Base-by-base conservation (phyloP, 1,140 invertebrate genomes). In the Campoletis sonorensis region DNA sequence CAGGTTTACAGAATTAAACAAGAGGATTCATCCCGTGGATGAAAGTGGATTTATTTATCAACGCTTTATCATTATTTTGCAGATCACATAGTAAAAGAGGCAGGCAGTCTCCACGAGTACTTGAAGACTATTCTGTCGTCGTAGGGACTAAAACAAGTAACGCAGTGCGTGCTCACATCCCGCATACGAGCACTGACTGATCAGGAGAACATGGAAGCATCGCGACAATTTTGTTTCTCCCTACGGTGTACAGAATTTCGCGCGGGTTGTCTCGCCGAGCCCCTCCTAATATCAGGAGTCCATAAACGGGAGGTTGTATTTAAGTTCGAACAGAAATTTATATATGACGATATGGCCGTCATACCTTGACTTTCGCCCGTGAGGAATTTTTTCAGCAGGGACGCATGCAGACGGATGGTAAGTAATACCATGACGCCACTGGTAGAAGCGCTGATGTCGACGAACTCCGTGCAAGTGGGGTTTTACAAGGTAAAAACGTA, bases 321-420 rank as follows among this genome's bases (percentile, higher is more conserved):
- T 26, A 4, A 23, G 23, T 30, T 80, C 73, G 61, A 71, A 27
- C 33, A 18, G 30, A 21, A 45, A 45, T 45, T 45, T 45, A 33
- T 77, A 81, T 83, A 81, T 87, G 85, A 82, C 86, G 83, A 87
- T 88, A 87, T 88, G 11, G 88, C 87, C 87, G 87, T 91, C 87
- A 89, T 90, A 88, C 88, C 89, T 89, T 90, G 90, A 91, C 90
- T 91, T 90, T 91, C 90, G 91, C 89, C 90, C 90, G 89, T 90
- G 90, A 92, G 90, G 91, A 92, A 92, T 91, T 92, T 92, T 92
- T 91, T 91, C 90, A 92, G 90, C 90, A 92, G 91, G 91, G 90
- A 91, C 90, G 90, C 91, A 92, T 92, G 89, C 82, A 80, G 85
- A 76, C 73, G 18, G 72, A 70, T 81, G 58, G 85, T 82, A 87